Conservation (phyloP, 2,888 invertebrate species). For the Platycheirus albimanus region DNA sequence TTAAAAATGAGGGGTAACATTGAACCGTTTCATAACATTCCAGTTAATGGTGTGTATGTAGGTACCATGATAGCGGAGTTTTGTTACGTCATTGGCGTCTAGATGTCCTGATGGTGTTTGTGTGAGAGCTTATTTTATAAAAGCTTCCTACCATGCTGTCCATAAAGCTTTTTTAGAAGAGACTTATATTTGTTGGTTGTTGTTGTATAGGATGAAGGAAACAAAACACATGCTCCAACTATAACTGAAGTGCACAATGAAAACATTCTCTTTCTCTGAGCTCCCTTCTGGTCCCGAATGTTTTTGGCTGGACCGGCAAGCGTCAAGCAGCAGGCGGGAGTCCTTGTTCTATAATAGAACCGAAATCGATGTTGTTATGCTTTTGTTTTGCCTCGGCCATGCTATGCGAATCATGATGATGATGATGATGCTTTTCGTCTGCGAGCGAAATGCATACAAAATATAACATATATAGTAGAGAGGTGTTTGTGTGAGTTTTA, state of each 20-base stretch:
- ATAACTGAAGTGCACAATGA: neutral
- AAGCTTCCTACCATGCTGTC: conserved; percentile 40
- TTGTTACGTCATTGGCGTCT: conserved; percentile 69
- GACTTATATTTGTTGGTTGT: neutral
- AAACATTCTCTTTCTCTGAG: conserved; percentile 38
- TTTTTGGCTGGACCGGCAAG: neutral
- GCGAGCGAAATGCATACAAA: neutral
- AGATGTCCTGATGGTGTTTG: conserved; percentile 48
- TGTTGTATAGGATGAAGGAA: conserved; percentile 10
- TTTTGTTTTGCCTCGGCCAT: neutral
- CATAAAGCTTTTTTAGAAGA: conserved; percentile 25
- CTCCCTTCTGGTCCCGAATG: conserved; percentile 38
- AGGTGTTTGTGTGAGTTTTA: neutral
- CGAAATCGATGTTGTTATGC: neutral
- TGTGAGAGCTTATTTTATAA: neutral
- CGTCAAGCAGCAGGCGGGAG: conserved; percentile 11
- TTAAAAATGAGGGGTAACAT: conserved; percentile 36
- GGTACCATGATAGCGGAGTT: conserved; percentile 36
- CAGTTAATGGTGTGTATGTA: conserved; percentile 40
- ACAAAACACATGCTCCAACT: conserved; percentile 23
- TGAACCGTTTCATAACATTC: conserved; percentile 71
- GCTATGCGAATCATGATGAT: neutral
- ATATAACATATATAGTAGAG: neutral
- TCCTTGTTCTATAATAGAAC: conserved; percentile 34
- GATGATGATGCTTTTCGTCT: neutral